A percentile compares a stretch with the other conserved stretches of the same genome.
Evolutionary conservation across 2,888 invertebrate genomes (phyloP).

Genomic region (Desoria tigrina): DNA sequence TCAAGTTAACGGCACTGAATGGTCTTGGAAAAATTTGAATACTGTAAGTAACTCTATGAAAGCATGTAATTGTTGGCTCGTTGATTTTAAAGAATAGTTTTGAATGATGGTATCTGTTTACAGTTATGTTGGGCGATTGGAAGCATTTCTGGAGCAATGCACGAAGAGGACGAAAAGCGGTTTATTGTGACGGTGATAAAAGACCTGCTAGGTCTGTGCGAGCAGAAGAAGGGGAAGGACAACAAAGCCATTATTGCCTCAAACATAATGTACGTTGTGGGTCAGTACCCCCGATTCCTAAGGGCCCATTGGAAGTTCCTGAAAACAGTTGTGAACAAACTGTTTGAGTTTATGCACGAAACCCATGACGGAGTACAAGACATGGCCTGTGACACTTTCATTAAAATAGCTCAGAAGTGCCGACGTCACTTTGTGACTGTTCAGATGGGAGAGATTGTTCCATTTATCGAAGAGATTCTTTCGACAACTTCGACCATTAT

Average conservation of each 20-base stretch:
- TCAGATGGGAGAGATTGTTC: constrained; percentile 92
- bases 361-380: constrained; percentile 99
- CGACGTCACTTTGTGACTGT: constrained; percentile 94
- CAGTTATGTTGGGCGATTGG: constrained; percentile 98
- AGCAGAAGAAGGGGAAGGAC: constrained; percentile 98
- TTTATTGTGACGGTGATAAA: constrained; percentile 98
- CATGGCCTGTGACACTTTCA: constrained; percentile 99
- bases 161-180: constrained; percentile 98
- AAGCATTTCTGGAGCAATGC: constrained; percentile 97
- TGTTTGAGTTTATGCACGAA: constrained; percentile 99
- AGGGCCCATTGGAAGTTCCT: constrained; percentile 99
- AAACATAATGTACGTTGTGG: constrained; percentile 99
- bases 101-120: too few species aligned
- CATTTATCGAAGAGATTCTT: constrained; percentile 98
- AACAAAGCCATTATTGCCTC: constrained; percentile 99
- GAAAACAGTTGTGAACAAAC: constrained; percentile 98
- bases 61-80: too few species aligned
- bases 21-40: constrained; percentile 99
- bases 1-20: constrained; percentile 97
- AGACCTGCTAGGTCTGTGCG: constrained; percentile 93
- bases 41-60: constrained; percentile 63
- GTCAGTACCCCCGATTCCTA: constrained; percentile 97
- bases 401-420: constrained; percentile 98
- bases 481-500: constrained; percentile 95
- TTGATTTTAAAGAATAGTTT: too few species aligned